Evolutionary conservation across 2,113 vertebrate species (phyloP).

Genomic region (Boulengeromyrus knoepffleri): DNA sequence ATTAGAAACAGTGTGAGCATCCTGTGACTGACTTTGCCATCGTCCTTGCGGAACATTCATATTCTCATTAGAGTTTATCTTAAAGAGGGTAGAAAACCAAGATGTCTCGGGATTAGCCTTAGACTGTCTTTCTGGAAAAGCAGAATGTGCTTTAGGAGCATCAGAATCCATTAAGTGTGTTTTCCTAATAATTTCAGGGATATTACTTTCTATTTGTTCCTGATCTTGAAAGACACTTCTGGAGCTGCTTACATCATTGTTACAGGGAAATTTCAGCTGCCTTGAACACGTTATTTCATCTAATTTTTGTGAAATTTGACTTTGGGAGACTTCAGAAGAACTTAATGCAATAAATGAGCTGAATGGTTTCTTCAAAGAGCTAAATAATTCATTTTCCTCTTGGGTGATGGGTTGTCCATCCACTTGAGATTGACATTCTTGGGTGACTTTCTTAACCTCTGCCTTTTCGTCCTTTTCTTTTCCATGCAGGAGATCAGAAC

Average conservation of each 20-base stretch:
- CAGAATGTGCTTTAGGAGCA: neutral
- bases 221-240: slow-evolving; percentile 28
- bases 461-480: slow-evolving; percentile 18
- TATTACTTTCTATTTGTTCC: slow-evolving; percentile 22
- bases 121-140: slow-evolving; percentile 13
- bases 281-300: slow-evolving; percentile 50
- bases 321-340: slow-evolving; percentile 41
- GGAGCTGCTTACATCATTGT: slow-evolving; percentile 42
- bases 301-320: slow-evolving; percentile 36
- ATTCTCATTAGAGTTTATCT: slow-evolving; percentile 25
- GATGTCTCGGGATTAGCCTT: slow-evolving; percentile 48
- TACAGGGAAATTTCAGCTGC: slow-evolving; percentile 55
- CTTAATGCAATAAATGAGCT: slow-evolving; percentile 69
- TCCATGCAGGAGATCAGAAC: slow-evolving; percentile 19
- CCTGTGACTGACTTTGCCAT: neutral
- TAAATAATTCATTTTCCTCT: slow-evolving; percentile 62
- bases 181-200: neutral
- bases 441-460: slow-evolving; percentile 15
- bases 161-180: slow-evolving; percentile 8
- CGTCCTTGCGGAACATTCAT: slow-evolving; percentile 19
- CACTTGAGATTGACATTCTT: slow-evolving; percentile 23
- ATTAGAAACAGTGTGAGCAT: slow-evolving; percentile 14
- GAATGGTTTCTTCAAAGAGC: slow-evolving; percentile 77
- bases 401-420: slow-evolving; percentile 11
- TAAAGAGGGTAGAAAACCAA: slow-evolving; percentile 59